Percentiles rank a stretch among this genome's conserved stretches.
Conservation (phyloP, 2,113 vertebrate species). For the Dicentrarchus labrax region DNA sequence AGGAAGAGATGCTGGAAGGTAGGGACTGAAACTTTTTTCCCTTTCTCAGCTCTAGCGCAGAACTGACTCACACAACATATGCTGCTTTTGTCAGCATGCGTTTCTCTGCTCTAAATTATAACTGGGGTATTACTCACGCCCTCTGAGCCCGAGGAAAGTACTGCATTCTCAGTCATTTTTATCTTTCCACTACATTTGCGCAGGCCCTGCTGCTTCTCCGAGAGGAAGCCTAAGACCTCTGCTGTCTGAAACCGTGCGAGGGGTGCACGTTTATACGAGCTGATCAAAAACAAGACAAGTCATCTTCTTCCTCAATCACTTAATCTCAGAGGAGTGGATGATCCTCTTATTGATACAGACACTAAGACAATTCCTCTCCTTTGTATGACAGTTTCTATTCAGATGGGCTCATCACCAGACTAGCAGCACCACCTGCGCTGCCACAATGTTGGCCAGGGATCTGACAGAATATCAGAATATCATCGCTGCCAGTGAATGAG, state of each 20-base stretch:
- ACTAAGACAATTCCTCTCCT: conserved; percentile 49
- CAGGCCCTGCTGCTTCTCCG: conserved; percentile 26
- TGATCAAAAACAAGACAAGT: conserved; percentile 30
- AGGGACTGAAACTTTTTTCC: conserved; percentile 55
- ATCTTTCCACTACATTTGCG: conserved; percentile 66
- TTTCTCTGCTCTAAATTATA: conserved; percentile 82
- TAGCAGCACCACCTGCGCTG: conserved; percentile 67
- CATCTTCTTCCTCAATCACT: conserved; percentile 22
- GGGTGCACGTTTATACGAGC: conserved; percentile 1
- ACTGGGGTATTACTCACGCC: conserved; percentile 79
- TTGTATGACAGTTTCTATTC: conserved; percentile 49
- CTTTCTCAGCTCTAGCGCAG: conserved; percentile 79
- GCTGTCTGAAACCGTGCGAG: conserved; percentile 25
- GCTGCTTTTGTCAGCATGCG: conserved; percentile 82
- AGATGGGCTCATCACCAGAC: conserved; percentile 51
- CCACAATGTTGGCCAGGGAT: conserved; percentile 68
- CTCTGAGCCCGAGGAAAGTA: conserved; percentile 72
- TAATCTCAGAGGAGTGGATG: conserved; percentile 44
- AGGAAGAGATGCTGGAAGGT: conserved; percentile 60
- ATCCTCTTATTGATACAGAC: conserved; percentile 56
- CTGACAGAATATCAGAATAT: conserved; percentile 71
- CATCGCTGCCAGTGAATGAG: conserved; percentile 68
- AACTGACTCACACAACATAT: conserved; percentile 86
- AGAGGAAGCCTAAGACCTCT: conserved; percentile 40
- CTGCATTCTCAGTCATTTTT: conserved; percentile 71